Evolutionary conservation across 2,888 invertebrate genomes (phyloP).

Genomic region (Leuctra nigra): DNA sequence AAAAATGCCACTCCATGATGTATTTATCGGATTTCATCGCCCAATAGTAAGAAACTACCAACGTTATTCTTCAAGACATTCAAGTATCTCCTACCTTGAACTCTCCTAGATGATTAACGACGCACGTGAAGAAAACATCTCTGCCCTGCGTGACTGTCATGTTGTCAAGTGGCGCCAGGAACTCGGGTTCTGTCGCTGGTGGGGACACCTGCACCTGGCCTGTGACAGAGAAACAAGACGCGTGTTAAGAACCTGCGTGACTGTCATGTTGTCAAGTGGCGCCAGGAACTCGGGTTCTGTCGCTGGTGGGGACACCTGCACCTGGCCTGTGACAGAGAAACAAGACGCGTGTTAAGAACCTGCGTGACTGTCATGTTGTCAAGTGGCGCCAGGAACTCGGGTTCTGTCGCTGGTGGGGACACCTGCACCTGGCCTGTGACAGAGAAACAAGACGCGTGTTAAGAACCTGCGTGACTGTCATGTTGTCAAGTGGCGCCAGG

Average conservation of each 20-base stretch:
- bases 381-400: constrained; percentile 76
- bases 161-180: constrained; percentile 77
- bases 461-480: constrained; percentile 81
- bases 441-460: no score
- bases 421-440: constrained; percentile 55
- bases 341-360: no score
- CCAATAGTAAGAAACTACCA: no score
- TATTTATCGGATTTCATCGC: no score
- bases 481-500: constrained; percentile 75
- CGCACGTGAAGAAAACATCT: constrained; percentile 83
- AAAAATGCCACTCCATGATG: no score
- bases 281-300: constrained; percentile 74
- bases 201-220: constrained; percentile 55
- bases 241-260: no score
- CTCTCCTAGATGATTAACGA: constrained; percentile 80
- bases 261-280: constrained; percentile 78
- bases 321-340: constrained; percentile 50
- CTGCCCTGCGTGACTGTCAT: constrained; percentile 82
- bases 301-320: constrained; percentile 51
- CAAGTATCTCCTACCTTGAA: constrained; percentile 71
- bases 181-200: constrained; percentile 62
- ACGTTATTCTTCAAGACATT: no score
- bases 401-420: constrained; percentile 53
- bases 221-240: constrained; percentile 45
- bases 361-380: constrained; percentile 83